Evolutionary conservation across 2,113 vertebrate genomes (phyloP).

Genomic region (Zosterops hypoxanthus): DNA sequence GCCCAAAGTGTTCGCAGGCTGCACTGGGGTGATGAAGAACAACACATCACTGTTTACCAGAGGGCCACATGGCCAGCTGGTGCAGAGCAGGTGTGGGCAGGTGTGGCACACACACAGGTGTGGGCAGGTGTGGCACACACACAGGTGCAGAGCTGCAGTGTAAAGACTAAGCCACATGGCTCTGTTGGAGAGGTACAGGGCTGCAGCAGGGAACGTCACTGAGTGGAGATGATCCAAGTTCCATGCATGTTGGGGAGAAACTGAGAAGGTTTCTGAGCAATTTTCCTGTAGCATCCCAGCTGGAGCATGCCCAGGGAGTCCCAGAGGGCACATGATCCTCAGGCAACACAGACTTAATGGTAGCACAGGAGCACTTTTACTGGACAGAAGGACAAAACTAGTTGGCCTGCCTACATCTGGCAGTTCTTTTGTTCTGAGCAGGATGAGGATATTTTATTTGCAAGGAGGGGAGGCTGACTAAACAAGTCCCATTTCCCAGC

Average conservation of each 20-base stretch:
- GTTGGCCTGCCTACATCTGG: background rate
- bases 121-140: background rate
- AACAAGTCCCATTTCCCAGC: background rate
- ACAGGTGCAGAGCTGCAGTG: background rate
- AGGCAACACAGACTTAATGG: background rate
- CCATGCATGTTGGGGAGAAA: background rate
- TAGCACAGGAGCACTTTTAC: background rate
- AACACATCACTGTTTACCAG: background rate
- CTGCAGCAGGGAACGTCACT: background rate
- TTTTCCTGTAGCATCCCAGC: background rate
- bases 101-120: background rate
- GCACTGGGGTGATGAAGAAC: background rate
- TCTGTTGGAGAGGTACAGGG: background rate
- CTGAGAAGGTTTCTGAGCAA: background rate
- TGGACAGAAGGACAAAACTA: background rate
- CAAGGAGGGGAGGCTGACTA: background rate
- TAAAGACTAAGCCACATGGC: background rate
- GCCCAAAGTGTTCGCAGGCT: background rate
- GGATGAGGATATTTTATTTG: background rate
- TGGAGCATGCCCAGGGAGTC: background rate
- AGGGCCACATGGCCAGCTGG: background rate
- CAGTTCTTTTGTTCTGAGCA: background rate
- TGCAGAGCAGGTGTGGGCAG: background rate
- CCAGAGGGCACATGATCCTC: background rate
- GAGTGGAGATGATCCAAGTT: background rate